A percentile compares a stretch with the other conserved stretches of the same genome.
These are phyloP conservation scores for Scalopus aquaticus DNA, from an alignment of 2,113 vertebrate species.

Conservation along the genomic window DNA sequence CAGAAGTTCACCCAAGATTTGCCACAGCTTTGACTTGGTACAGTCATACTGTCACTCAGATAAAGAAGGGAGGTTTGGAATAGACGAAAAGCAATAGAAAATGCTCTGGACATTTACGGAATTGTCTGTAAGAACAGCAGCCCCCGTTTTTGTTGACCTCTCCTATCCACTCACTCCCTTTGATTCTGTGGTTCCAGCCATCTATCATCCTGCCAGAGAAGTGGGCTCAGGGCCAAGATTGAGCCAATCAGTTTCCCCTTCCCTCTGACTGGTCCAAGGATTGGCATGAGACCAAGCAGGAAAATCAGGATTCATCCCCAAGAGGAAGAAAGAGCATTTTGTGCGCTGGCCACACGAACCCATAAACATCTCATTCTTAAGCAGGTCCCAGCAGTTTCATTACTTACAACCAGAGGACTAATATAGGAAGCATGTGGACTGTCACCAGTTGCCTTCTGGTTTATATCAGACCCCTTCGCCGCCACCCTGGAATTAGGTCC, in stretches of 20 bases:
- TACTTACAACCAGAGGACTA: constrained; percentile 15
- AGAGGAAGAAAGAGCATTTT: background rate
- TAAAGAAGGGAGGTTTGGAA: background rate
- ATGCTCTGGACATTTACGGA: background rate
- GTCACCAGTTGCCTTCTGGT: background rate
- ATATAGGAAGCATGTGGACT: background rate
- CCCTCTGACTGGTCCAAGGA: background rate
- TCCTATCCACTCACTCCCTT: background rate
- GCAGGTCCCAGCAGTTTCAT: background rate
- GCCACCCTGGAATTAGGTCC: background rate
- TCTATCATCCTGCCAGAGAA: background rate
- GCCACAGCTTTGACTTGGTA: background rate
- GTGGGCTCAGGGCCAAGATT: background rate
- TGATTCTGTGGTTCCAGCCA: background rate
- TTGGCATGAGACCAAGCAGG: background rate
- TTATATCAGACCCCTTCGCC: background rate
- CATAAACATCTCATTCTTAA: background rate
- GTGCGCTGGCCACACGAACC: background rate
- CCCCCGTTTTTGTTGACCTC: background rate
- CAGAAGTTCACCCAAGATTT: background rate
- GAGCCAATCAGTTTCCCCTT: background rate
- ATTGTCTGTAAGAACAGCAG: background rate
- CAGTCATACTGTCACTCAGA: background rate
- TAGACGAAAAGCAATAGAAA: background rate
- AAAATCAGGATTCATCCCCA: background rate